phyloP scores from a whole-genome alignment of 1,140 invertebrate species.

The Penaeus vannamei region DNA sequence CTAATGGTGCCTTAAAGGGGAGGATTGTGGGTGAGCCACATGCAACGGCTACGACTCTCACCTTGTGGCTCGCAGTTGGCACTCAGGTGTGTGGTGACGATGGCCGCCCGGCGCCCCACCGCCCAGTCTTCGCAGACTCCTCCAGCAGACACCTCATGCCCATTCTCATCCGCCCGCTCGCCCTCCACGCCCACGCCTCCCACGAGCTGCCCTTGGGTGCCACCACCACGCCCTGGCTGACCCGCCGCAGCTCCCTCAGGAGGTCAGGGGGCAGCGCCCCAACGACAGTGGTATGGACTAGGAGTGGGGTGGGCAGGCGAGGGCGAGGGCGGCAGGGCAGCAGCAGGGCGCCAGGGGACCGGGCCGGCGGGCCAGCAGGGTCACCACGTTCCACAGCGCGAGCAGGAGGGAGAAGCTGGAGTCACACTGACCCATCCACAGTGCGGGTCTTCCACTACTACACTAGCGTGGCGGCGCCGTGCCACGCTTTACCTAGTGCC shows the following conservation, averaged over 20 bases:
- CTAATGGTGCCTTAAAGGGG: too few relatives aligned
- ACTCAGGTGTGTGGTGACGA: slow-evolving; percentile 49
- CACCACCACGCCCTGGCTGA: background rate
- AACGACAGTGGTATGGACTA: background rate
- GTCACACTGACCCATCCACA: slow-evolving; percentile 64
- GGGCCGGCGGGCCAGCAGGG: slow-evolving; percentile 47
- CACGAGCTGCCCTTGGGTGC: slow-evolving; percentile 8
- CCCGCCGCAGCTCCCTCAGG: background rate
- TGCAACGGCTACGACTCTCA: background rate
- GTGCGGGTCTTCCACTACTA: slow-evolving; percentile 35
- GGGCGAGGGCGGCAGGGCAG: slow-evolving; percentile 14
- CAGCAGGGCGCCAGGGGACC: slow-evolving; percentile 32
- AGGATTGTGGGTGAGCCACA: background rate
- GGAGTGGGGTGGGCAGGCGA: slow-evolving; percentile 25
- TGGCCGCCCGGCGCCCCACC: slow-evolving; percentile 36
- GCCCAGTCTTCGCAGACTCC: slow-evolving; percentile 34
- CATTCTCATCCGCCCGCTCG: slow-evolving; percentile 36
- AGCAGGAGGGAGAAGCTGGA: slow-evolving; percentile 60
- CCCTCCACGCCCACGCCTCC: slow-evolving; percentile 37
- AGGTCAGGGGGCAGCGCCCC: background rate
- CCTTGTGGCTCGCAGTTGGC: slow-evolving; percentile 34
- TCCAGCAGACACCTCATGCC: slow-evolving; percentile 38
- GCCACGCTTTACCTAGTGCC: background rate
- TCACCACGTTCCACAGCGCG: slow-evolving; percentile 61
- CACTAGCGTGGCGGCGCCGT: background rate